Evolutionary conservation across 2,888 invertebrate species (phyloP).

Genomic region (Calliphora vomitoria): DNA sequence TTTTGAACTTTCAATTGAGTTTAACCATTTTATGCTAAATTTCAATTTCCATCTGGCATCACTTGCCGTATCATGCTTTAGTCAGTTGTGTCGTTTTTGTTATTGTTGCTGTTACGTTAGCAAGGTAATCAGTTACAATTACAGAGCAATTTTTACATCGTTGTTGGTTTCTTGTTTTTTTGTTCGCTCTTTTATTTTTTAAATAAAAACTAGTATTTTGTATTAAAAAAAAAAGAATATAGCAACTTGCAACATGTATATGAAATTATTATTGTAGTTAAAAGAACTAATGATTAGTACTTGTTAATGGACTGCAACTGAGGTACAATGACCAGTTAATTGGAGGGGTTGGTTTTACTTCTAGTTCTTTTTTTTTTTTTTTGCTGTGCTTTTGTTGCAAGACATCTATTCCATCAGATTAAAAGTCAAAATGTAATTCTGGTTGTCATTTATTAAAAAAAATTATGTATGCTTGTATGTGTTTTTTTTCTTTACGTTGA

Average conservation of each 20-base stretch:
- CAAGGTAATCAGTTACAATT: constrained; percentile 66
- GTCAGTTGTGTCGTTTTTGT: neutral
- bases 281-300: constrained; percentile 62
- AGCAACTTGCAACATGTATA: constrained; percentile 37
- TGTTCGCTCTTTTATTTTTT: neutral
- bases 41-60: constrained; percentile 40
- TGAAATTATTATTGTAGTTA: constrained; percentile 37
- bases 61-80: neutral
- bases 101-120: constrained; percentile 44
- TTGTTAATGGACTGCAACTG: constrained; percentile 54
- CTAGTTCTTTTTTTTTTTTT: neutral
- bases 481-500: neutral
- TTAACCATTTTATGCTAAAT: neutral
- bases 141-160: constrained; percentile 38
- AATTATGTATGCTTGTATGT: neutral
- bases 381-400: constrained; percentile 1
- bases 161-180: constrained; percentile 31
- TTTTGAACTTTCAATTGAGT: too few species aligned
- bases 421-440: constrained; percentile 18
- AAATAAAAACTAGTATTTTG: constrained; percentile 43
- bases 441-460: constrained; percentile 10
- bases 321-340: constrained; percentile 61
- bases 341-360: constrained; percentile 39
- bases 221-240: constrained; percentile 17
- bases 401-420: constrained; percentile 24